A percentile compares a stretch with the other conserved stretches of the same genome.
These are phyloP conservation scores for Arenaria interpres DNA, from an alignment of 2,113 vertebrate species.

Conservation along the genomic window DNA sequence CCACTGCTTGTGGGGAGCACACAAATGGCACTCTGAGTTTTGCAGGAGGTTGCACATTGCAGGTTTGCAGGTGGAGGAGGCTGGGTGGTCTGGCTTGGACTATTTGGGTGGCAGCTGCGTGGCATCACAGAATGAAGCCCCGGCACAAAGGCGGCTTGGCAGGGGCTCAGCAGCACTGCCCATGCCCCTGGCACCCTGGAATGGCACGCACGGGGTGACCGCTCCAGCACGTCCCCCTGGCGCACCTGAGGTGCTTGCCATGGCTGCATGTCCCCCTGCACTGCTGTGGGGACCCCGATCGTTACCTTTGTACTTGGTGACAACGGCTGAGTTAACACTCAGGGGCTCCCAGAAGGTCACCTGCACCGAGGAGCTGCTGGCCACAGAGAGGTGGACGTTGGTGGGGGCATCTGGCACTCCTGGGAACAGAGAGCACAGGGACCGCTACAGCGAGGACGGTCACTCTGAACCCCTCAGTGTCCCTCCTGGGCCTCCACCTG, in stretches of 20 bases:
- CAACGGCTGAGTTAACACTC: slow-evolving; percentile 84
- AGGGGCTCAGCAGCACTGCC: not conserved
- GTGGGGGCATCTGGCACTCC: slow-evolving; percentile 84
- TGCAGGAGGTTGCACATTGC: not conserved
- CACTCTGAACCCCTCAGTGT: not conserved
- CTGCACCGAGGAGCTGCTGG: slow-evolving; percentile 82
- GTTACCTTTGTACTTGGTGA: slow-evolving; percentile 91
- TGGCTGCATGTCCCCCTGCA: no score
- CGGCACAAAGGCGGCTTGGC: not conserved
- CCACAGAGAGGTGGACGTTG: slow-evolving; percentile 80
- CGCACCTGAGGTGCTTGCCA: not conserved
- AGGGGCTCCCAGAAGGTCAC: slow-evolving; percentile 88
- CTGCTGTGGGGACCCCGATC: accelerated
- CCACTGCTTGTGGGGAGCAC: not conserved
- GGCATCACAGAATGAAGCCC: not conserved
- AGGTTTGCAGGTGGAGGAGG: not conserved
- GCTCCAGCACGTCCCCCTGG: accelerated
- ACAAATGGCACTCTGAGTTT: not conserved
- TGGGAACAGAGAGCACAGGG: slow-evolving; percentile 33
- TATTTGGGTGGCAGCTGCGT: not conserved
- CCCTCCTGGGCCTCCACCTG: accelerated
- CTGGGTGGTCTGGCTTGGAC: not conserved
- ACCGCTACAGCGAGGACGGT: accelerated
- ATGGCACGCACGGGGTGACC: accelerated
- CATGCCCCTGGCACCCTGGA: accelerated